Evolutionary conservation across 2,797 vertebrate species (phyloP), one percentile per base, ranked within the genome.

Genomic region (Tragopan temminckii): DNA sequence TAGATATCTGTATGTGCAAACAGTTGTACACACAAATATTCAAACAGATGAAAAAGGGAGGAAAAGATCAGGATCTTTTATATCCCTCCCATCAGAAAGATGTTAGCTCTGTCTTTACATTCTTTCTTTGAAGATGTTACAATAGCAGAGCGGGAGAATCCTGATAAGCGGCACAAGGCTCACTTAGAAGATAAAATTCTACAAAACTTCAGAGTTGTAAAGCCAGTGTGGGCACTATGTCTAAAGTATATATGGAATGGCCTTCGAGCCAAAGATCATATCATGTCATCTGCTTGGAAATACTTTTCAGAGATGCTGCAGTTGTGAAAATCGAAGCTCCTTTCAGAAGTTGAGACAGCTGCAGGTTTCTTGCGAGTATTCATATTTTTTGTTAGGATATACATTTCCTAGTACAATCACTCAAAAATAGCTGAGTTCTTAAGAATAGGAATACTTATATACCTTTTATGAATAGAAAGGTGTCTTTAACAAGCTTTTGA

Each of bases 81-180:
- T 68, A 95, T 91, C 64, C 76, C 24, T 88, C 77, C 79, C 64
- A 35, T 93, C 8, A 2, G 88, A 88, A 95, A 90, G 89, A 92
- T 80, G 67, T 76, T 92, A 91, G 72, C 67, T 95, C 45, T 96
- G 89, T 53, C 81, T 89, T 94, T 90, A 62, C 76, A 86, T 95
- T 94, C 92, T 89, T 96, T 75, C 96, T 97, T 97, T 97, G 96
- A 97, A 97, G 97, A 91, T 96, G 89, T 75, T 87, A 95, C 84
- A 96, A 89, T 91, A 92, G 92, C 79, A 91, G 90, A 97, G 75
- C 64, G 35, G 52, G 55, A 94, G 82, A 94, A 85, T 58, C 38
- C 87, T 92, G 96, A 96, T 97, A 97, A 97, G 95, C 58, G n/a
- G 74, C 72, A 94, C 5, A 0, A 95, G 57, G 52, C 86, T 91